Percentiles rank a stretch among this genome's conserved stretches.
Conservation (phyloP, 2,113 vertebrate genomes). For the Nerophis ophidion region DNA sequence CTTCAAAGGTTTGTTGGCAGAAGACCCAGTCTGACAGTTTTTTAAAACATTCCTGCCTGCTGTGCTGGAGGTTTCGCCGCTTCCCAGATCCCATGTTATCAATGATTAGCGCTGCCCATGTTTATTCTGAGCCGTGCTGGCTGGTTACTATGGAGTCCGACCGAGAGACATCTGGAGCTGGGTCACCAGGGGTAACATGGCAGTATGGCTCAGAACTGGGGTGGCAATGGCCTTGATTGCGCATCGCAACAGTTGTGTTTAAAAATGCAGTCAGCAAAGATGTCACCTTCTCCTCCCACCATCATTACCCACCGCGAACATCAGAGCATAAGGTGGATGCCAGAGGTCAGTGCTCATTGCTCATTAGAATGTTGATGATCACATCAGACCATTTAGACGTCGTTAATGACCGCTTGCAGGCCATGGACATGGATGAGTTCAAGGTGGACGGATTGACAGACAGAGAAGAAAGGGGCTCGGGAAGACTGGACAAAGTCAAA, state of each 20-base stretch:
- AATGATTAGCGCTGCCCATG: conserved; percentile 42
- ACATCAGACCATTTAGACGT: conserved; percentile 14
- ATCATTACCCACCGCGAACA: conserved; percentile 3
- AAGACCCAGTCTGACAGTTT: conserved; percentile 11
- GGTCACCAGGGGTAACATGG: conserved; percentile 32
- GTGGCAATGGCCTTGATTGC: conserved; percentile 19
- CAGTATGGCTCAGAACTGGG: conserved; percentile 20
- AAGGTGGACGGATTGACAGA: neutral
- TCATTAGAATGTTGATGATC: conserved; percentile 22
- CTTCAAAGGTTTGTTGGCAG: conserved; percentile 8
- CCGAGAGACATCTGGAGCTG: conserved; percentile 58
- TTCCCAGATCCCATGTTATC: conserved; percentile 34
- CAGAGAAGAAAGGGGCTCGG: neutral
- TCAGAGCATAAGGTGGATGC: conserved; percentile 15
- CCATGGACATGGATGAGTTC: conserved; percentile 10
- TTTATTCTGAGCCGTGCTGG: conserved; percentile 32
- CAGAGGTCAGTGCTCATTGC: conserved; percentile 8
- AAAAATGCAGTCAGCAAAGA: neutral
- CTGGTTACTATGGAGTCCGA: conserved; percentile 37
- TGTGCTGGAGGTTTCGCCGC: conserved; percentile 26
- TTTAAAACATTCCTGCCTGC: conserved; percentile 13
- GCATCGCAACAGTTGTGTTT: conserved; percentile 7
- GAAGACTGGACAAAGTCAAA: neutral
- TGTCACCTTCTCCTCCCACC: neutral
- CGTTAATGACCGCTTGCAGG: conserved; percentile 14